These are phyloP conservation scores for Diprion similis DNA, from an alignment of 1,140 invertebrate species.

Conservation along the genomic window DNA sequence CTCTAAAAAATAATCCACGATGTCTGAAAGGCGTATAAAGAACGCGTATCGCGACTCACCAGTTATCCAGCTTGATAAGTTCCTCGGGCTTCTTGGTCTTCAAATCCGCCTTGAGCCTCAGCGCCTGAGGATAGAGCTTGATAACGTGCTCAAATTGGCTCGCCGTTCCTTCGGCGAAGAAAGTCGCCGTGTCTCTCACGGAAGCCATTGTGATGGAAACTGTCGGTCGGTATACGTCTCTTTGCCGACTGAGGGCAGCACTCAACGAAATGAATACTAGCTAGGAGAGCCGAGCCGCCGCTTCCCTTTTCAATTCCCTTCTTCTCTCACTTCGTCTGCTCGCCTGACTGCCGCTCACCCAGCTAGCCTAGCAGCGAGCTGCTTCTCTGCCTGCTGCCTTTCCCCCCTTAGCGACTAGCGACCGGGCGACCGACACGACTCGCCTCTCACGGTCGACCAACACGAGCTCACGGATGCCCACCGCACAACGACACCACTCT, in stretches of 20 bases:
- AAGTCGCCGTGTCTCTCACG: conserved; percentile 86
- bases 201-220: conserved; percentile 78
- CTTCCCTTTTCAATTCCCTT: conserved; percentile 20
- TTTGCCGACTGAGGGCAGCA: conserved; percentile 46
- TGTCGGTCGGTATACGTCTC: conserved; percentile 46
- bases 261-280: not conserved
- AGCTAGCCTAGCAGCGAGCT: conserved; percentile 17
- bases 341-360: conserved; percentile 15
- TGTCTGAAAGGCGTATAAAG: not conserved
- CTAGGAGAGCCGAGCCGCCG: not conserved
- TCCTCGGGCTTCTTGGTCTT: conserved; percentile 92
- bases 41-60: conserved; percentile 71
- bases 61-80: conserved; percentile 91
- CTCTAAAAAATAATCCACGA: conserved; percentile 26
- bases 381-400: conserved; percentile 10
- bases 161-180: conserved; percentile 86
- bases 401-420: too few relatives aligned
- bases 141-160: conserved; percentile 87
- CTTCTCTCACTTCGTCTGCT: conserved; percentile 4
- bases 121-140: conserved; percentile 86
- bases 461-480: not conserved
- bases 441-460: conserved; percentile 3
- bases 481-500: not conserved
- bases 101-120: conserved; percentile 84
- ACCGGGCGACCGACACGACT: conserved; percentile 21